phyloP scores from a whole-genome alignment of 2,113 vertebrate genomes.

The Eolophus roseicapilla region DNA sequence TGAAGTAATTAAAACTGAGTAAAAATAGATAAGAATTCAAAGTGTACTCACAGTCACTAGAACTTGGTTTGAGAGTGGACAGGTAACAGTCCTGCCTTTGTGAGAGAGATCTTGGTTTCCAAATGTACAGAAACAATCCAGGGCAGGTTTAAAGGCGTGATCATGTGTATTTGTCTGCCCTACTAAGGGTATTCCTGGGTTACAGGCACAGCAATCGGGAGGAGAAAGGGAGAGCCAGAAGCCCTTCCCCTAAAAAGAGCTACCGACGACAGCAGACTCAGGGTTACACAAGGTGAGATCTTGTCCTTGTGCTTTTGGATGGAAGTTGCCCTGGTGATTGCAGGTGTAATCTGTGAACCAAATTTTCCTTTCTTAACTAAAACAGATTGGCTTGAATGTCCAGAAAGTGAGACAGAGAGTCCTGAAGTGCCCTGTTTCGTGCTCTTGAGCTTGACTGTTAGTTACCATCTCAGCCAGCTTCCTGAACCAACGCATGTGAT shows the following conservation, averaged over 20 bases:
- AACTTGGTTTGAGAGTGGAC: neutral
- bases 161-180: neutral
- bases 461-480: neutral
- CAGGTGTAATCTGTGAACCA: neutral
- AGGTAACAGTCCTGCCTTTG: neutral
- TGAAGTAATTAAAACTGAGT: neutral
- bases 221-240: slow-evolving; percentile 64
- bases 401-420: accelerated
- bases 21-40: neutral
- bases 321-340: neutral
- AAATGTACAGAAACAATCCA: accelerated
- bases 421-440: neutral
- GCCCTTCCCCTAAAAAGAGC: slow-evolving; percentile 73
- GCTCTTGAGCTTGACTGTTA: neutral
- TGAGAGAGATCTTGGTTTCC: accelerated
- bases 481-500: accelerated
- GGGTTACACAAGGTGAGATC: slow-evolving; percentile 73
- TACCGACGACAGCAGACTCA: slow-evolving; percentile 70
- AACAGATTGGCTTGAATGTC: accelerated
- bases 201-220: slow-evolving; percentile 66
- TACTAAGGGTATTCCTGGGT: neutral
- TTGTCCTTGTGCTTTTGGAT: neutral
- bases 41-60: neutral
- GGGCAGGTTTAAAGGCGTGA: accelerated
- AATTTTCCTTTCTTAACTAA: accelerated